Evolutionary conservation across 2,888 invertebrate genomes (phyloP).

Genomic region (Thecocarcelia acutangulata): DNA sequence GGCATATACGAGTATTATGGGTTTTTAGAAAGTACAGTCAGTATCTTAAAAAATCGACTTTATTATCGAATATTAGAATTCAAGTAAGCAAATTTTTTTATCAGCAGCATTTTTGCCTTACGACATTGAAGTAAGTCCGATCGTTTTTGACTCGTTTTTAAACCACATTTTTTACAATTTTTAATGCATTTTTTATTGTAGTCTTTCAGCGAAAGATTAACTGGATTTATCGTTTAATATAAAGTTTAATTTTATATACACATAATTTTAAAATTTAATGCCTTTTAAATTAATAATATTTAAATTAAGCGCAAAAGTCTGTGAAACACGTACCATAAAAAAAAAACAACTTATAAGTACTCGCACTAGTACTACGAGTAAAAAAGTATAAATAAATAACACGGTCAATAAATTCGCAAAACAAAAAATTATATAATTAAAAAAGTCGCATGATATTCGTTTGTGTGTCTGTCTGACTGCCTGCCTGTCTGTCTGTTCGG

Average conservation of each 20-base stretch:
- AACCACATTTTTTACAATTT: too few relatives aligned
- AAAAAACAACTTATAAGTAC: constrained; percentile 27
- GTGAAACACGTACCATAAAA: constrained; percentile 62
- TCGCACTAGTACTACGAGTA: not conserved
- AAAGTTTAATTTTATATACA: not conserved
- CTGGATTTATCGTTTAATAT: constrained; percentile 1
- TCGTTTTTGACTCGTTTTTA: too few relatives aligned
- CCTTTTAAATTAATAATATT: constrained; percentile 59
- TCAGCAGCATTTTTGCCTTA: too few relatives aligned
- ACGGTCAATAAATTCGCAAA: not conserved
- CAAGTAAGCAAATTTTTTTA: too few relatives aligned
- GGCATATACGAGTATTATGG: too few relatives aligned
- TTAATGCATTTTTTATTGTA: constrained; percentile 21
- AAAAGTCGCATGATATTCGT: not conserved
- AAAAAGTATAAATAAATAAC: too few relatives aligned
- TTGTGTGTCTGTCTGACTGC: not conserved
- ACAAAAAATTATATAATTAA: constrained; percentile 20
- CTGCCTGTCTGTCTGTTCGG: not conserved
- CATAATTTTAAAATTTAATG: constrained; percentile 23
- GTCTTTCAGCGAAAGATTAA: constrained; percentile 4
- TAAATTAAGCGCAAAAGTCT: constrained; percentile 59
- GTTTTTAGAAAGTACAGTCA: too few relatives aligned
- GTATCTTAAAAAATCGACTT: too few relatives aligned
- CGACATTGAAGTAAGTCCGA: too few relatives aligned
- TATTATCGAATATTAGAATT: too few relatives aligned